Evolutionary conservation across 2,113 vertebrate genomes (phyloP), one percentile per base, ranked within the genome.

Genomic region (Tamias sibiricus): DNA sequence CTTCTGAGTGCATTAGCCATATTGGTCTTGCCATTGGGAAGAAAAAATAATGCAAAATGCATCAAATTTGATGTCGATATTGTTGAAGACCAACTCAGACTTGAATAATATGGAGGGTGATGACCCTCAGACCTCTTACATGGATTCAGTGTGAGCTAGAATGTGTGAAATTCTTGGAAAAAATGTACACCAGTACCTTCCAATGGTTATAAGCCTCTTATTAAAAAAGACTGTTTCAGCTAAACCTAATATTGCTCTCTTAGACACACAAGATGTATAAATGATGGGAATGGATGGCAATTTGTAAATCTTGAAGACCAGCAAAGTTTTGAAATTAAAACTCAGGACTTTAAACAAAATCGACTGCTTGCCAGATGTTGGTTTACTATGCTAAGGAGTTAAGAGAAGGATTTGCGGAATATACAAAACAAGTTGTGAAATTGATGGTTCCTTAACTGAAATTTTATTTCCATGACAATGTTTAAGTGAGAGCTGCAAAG

Each of bases 91-190:
- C 87, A 99, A 99, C 75, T 99, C 99, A 2, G 99, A 99, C 98
- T 99, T 99, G 98, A 99, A 99, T 89, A 99, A 99, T 96, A 98
- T 99, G 98, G 99, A 99, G 91, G 99, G 99, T 28, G 99, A 99
- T 44, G 99, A 99, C 90, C 99, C 99, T 82, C 99, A 99, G 99
- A 99, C 99, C 82, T 99, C 99, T 16, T 99, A 99, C 98, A 99
- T 99, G 99, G 99, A 99, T 98, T 99, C 99, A 6, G 99, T 99
- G 8, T 99, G 99, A 99, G 99, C 99, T 91, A 98, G 99, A 97
- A 99, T 99, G 99, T 99, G 99, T 91, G 99, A 99, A 98, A 99
- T 99, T 97, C 99, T 99, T 97, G 99, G 99, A 42, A 99, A 99
- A 96, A 99, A 99, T 98, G 99, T 99, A 95, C 99, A 99, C 95